Conservation (phyloP, 2,888 invertebrate genomes). For the Callosobruchus maculatus region DNA sequence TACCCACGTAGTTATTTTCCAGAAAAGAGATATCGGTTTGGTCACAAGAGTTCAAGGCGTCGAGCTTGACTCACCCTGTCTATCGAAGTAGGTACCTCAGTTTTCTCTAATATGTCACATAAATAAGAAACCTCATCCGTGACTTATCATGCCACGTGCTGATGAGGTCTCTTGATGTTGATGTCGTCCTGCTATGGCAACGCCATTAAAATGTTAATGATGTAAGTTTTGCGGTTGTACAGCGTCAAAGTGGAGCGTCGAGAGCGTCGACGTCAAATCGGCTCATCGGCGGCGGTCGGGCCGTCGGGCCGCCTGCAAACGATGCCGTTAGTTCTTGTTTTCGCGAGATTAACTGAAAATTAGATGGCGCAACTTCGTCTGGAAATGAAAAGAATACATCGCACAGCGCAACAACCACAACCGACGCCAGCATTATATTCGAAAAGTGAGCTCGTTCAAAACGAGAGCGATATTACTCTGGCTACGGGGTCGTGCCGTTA, state of each 20-base stretch:
- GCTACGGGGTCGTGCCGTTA: not conserved
- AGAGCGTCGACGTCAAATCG: conserved; percentile 17
- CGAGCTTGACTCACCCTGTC: too few species aligned
- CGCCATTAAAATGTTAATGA: conserved; percentile 47
- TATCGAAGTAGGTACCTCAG: too few species aligned
- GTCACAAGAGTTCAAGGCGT: too few species aligned
- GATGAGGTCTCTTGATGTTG: not conserved
- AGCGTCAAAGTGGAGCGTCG: not conserved
- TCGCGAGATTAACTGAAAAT: conserved; percentile 51
- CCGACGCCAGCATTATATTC: conserved; percentile 36
- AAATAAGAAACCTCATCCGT: not conserved
- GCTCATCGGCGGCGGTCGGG: conserved; percentile 29
- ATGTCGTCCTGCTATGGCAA: not conserved
- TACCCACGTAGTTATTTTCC: too few species aligned
- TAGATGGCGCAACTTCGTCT: conserved; percentile 51
- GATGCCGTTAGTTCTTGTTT: conserved; percentile 52
- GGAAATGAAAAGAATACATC: conserved; percentile 48
- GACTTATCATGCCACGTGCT: not conserved
- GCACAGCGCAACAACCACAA: conserved; percentile 30
- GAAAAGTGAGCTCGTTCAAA: conserved; percentile 42
- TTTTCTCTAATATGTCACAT: not conserved
- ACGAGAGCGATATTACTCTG: not conserved
- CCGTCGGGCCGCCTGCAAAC: conserved; percentile 42
- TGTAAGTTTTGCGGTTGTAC: conserved; percentile 41
- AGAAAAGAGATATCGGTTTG: too few species aligned